Evolutionary conservation across 2,113 vertebrate genomes (phyloP).

Genomic region (Dunckerocampus dactyliophorus): DNA sequence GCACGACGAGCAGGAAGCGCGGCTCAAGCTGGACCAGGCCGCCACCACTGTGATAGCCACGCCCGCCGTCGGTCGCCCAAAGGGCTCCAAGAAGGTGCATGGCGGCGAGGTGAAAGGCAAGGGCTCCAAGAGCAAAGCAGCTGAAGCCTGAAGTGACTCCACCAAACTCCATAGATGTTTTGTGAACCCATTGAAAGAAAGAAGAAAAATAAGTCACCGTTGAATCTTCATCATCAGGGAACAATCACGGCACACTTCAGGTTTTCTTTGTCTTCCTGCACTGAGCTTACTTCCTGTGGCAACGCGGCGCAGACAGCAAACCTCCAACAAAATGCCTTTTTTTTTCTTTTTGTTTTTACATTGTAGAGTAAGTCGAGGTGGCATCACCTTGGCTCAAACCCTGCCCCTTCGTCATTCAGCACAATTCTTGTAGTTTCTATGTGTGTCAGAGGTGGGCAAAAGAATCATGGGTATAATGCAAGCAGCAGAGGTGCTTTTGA

Average conservation of each 20-base stretch:
- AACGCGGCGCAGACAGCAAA: conserved; percentile 33
- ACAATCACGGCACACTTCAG: conserved; percentile 12
- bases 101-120: conserved; percentile 41
- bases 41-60: not conserved
- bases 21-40: conserved; percentile 2
- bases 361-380: not conserved
- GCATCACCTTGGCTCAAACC: not conserved
- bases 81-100: conserved; percentile 39
- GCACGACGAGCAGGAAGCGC: conserved; percentile 79
- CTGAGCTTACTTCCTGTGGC: conserved; percentile 72
- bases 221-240: conserved; percentile 36
- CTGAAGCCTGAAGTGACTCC: conserved; percentile 49
- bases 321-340: conserved; percentile 30
- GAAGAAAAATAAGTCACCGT: not conserved
- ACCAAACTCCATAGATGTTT: not conserved
- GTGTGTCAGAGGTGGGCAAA: too few species aligned
- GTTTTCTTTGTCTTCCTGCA: conserved; percentile 69
- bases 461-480: too few species aligned
- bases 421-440: not conserved
- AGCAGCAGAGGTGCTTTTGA: too few species aligned
- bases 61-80: conserved; percentile 12
- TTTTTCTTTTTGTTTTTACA: not conserved
- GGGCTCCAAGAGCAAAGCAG: conserved; percentile 63
- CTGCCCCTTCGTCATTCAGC: not conserved
- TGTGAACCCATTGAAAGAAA: too few species aligned